These are phyloP conservation scores for Rhinoraja longicauda DNA, from an alignment of 2,797 vertebrate species.

Conservation along the genomic window DNA sequence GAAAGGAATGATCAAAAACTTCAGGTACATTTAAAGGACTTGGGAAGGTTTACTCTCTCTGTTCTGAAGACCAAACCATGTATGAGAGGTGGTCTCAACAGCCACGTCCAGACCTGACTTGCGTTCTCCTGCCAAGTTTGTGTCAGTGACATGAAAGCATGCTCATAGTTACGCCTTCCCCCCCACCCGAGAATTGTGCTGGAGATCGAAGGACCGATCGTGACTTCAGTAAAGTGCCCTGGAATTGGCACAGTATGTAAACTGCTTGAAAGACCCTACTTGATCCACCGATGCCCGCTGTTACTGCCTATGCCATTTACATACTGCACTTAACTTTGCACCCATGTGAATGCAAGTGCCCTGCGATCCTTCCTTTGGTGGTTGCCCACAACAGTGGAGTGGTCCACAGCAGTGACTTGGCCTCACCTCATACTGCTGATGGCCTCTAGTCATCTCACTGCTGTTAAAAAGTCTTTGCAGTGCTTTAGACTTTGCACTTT, in stretches of 20 bases:
- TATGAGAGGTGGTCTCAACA: neutral
- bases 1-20: neutral
- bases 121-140: neutral
- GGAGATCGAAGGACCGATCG: neutral
- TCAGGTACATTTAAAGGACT: neutral
- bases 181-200: neutral
- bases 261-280: neutral
- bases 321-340: too few relatives aligned
- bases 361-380: too few relatives aligned
- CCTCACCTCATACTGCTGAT: too few relatives aligned
- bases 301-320: too few relatives aligned
- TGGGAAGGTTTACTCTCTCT: neutral
- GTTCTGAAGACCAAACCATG: neutral
- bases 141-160: neutral
- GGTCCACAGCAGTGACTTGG: too few relatives aligned
- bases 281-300: too few relatives aligned
- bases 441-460: too few relatives aligned
- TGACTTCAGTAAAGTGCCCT: neutral
- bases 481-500: too few relatives aligned
- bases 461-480: too few relatives aligned
- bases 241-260: neutral
- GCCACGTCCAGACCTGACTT: neutral
- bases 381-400: too few relatives aligned
- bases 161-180: neutral
- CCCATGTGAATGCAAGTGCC: too few relatives aligned